Percentiles rank a stretch among this genome's conserved stretches.
Conservation (phyloP, 2,113 vertebrate genomes). For the Regulus satrapa region DNA sequence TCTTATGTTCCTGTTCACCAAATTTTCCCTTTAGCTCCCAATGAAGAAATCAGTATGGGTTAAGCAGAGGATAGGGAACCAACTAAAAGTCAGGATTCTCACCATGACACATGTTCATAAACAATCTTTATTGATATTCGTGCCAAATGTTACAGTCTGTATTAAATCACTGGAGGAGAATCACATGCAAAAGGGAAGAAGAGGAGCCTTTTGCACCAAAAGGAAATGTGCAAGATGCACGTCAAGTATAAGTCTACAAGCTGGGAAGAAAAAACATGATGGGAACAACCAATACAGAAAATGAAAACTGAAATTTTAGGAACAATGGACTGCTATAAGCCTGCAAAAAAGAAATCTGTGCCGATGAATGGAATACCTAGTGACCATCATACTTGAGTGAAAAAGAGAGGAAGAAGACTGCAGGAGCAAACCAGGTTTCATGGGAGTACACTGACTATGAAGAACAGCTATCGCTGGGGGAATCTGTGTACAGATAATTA, state of each 20-base stretch:
- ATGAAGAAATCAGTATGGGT: background rate
- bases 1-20: background rate
- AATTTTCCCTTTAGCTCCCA: background rate
- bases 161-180: background rate
- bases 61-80: background rate
- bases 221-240: background rate
- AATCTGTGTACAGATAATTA: constrained; percentile 4
- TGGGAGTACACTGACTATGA: background rate
- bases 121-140: background rate
- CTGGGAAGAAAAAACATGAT: background rate
- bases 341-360: background rate
- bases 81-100: background rate
- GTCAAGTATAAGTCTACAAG: background rate
- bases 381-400: background rate
- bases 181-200: background rate
- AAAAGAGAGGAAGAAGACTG: background rate
- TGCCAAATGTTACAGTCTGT: background rate
- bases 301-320: background rate
- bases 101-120: background rate
- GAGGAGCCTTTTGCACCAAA: background rate
- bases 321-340: background rate
- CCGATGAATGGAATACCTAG: background rate
- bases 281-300: background rate
- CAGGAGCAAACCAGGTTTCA: background rate
- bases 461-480: background rate